phyloP scores from a whole-genome alignment of 1,140 invertebrate species.

The Homarus americanus region DNA sequence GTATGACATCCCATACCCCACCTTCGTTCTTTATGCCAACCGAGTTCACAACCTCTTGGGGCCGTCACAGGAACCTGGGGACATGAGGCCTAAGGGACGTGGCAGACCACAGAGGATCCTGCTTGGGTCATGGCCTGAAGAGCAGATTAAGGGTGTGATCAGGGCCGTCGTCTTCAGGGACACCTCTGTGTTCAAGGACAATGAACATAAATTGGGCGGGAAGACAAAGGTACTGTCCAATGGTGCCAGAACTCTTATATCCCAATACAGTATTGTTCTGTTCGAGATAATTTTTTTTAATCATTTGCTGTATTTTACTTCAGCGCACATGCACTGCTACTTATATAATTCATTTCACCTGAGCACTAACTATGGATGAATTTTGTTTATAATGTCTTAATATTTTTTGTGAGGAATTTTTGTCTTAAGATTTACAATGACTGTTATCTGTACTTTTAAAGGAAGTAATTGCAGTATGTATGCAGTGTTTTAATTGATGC shows the following conservation, averaged over 20 bases:
- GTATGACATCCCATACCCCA: constrained; percentile 96
- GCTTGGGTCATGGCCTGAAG: constrained; percentile 93
- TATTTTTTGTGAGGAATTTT: neutral
- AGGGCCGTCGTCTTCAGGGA: constrained; percentile 94
- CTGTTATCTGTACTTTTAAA: neutral
- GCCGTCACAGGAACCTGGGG: constrained; percentile 84
- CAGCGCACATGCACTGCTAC: neutral
- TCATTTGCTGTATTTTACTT: neutral
- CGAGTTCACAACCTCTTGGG: constrained; percentile 95
- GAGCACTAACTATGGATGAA: neutral
- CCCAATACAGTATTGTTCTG: too few relatives aligned
- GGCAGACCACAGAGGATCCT: constrained; percentile 93
- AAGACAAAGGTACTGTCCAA: constrained; percentile 56
- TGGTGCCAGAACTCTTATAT: neutral
- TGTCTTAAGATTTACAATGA: neutral
- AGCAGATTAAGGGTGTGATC: constrained; percentile 93
- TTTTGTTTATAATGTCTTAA: neutral
- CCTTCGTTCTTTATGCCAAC: constrained; percentile 95
- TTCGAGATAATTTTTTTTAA: too few relatives aligned
- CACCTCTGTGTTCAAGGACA: constrained; percentile 78
- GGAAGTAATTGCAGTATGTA: too few relatives aligned
- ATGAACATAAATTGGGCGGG: constrained; percentile 68
- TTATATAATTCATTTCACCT: neutral
- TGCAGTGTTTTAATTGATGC: neutral
- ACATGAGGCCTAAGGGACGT: constrained; percentile 92